phyloP scores from a whole-genome alignment of 1,140 invertebrate genomes.

The Drosophila nigromelanica region DNA sequence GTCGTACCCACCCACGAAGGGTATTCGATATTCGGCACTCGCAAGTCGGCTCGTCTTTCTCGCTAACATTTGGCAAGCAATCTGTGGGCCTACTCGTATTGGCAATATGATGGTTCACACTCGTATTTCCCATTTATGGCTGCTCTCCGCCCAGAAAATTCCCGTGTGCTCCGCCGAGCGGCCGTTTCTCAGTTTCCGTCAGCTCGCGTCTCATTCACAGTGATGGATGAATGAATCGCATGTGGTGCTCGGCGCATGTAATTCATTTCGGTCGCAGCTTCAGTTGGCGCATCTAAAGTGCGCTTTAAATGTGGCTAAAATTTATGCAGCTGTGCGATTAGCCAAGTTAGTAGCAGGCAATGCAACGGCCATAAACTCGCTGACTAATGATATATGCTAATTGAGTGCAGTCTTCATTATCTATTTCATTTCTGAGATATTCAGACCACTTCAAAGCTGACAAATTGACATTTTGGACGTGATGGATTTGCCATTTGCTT shows the following conservation, averaged over 20 bases:
- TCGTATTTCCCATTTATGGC: conserved; percentile 21
- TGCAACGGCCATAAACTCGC: conserved; percentile 1
- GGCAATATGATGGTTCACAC: conserved; percentile 20
- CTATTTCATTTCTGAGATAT: conserved; percentile 38
- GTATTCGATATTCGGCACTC: not conserved
- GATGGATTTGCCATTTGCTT: not conserved
- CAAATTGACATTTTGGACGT: conserved; percentile 12
- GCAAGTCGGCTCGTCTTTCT: not conserved
- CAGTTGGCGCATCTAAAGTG: conserved; percentile 51
- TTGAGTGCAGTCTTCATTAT: conserved; percentile 52
- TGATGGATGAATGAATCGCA: conserved; percentile 49
- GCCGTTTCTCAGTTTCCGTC: conserved; percentile 22
- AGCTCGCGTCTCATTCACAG: conserved; percentile 28
- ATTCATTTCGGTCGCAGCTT: conserved; percentile 30
- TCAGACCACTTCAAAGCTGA: conserved; percentile 22
- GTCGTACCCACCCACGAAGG: not conserved
- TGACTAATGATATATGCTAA: conserved; percentile 41
- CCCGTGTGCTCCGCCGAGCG: conserved; percentile 58
- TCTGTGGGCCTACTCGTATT: conserved; percentile 15
- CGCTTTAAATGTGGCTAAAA: conserved; percentile 57
- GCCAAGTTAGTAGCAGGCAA: conserved; percentile 1
- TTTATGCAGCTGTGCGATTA: conserved; percentile 53
- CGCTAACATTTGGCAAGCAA: conserved; percentile 75
- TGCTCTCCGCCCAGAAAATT: conserved; percentile 37
- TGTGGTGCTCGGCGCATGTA: conserved; percentile 14